These are phyloP conservation scores for Sorex fumeus DNA, from an alignment of 2,113 vertebrate species.

Conservation along the genomic window DNA sequence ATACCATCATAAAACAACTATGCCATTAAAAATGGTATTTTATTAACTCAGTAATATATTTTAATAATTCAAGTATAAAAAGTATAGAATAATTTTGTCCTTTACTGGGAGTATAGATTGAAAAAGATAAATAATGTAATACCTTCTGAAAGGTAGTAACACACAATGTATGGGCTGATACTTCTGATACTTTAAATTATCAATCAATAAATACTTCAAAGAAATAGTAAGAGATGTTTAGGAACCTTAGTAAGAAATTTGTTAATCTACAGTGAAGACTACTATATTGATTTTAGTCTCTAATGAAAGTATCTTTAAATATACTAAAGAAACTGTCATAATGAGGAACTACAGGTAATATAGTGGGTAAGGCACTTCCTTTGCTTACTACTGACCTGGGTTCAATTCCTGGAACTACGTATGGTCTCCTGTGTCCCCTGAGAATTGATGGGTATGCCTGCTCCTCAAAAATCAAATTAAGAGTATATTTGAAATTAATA, in stretches of 20 bases:
- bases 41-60: background rate
- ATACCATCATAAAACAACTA: background rate
- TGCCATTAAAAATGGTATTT: background rate
- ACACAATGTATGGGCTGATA: background rate
- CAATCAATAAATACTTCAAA: background rate
- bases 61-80: background rate
- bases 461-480: background rate
- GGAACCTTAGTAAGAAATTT: slow-evolving; percentile 31
- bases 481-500: background rate
- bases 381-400: too few relatives aligned
- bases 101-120: background rate
- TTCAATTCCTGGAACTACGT: too few relatives aligned
- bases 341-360: too few relatives aligned
- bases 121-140: background rate
- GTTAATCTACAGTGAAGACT: background rate
- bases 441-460: too few relatives aligned
- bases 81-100: background rate
- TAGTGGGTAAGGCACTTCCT: too few relatives aligned
- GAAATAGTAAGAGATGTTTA: background rate
- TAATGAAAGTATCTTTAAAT: background rate
- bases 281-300: background rate
- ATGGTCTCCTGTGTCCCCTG: too few relatives aligned
- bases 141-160: background rate
- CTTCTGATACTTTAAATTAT: too few relatives aligned
- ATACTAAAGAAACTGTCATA: background rate